Base-by-base conservation (phyloP, 1,140 invertebrate genomes). In the Daktulosphaira vitifoliae region DNA sequence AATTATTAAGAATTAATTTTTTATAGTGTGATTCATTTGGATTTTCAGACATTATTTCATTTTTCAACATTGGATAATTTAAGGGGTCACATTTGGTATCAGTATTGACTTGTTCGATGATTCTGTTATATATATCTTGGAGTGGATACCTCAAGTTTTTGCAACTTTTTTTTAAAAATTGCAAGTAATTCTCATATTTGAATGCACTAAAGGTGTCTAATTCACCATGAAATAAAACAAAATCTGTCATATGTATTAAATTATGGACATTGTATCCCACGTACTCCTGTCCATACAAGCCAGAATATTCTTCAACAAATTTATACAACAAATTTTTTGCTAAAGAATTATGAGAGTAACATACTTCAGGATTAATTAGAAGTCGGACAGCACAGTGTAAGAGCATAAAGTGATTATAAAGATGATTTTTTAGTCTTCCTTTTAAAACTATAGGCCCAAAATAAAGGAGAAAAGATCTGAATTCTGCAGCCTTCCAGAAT, bases 151-250 rank as follows among this genome's bases (percentile, higher is more conserved):
- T 52, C 20, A 26, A 9, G 18, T 29, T 33, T 52, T 52, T 52
- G 16, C 29, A 33, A 52, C 0, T 33, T 33, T 52, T 37, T 52
- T 52, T 52, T 13, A 52, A 18, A 33, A 33, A 16, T 52, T 52
- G 50, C 0, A 52, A 52, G 2, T 52, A 52, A 11, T 52, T 52
- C 33, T 52, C 50, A 38, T 33, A 52, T 11, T 52, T 52, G 29
- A 52, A 52, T 11, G 25, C 25, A 37, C 29, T 52, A 52, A 52
- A 52, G 13, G 50, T 33, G 8, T 52, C 50, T 0, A 52, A 16
- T 13, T 23, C 9, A 2, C 50, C 50, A 52, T 51, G 49, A 16
- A 16, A 15, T n/a, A n/a, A n/a, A 29, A 51, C 49, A 51, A 51
- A 51, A 51, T 51, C 13, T n/a, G 25, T 2, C 2, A 51, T 5